Base-by-base conservation (phyloP, 2,888 invertebrate genomes). In the Epiblema foenella region DNA sequence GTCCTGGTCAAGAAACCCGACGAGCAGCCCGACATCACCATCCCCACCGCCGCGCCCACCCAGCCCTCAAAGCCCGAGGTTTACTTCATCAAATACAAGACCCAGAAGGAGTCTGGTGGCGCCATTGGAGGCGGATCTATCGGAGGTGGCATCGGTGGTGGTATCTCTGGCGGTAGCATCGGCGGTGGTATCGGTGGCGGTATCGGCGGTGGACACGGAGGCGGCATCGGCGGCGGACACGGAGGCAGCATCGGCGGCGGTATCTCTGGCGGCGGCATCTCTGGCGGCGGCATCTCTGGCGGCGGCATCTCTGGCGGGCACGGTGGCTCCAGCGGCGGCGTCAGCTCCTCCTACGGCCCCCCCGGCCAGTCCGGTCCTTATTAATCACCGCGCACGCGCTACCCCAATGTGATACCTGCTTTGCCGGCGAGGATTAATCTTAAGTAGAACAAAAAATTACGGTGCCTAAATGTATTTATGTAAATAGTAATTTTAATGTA, bases 61-160 rank as follows among this genome's bases (percentile, higher is more conserved):
- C 96, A 96, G 81, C 96, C 96, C 84, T 95, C 96, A 88, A 97
- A 97, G 89, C 96, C 97, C 78, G 96, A 97, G 89, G 97, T 96
- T 77, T 97, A 97, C 95, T 97, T 97, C 95, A 97, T 97, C 95
- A 95, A 96, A 80, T 97, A 97, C 95, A 96, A 96, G 95, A 96
- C 96, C 81, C 96, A 96, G 94, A 94, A 94, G 85, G 92, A 93
- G 69, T 85, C 89, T 75, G 90, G 89, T 74, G 85, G 86, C 72
- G 77, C 82, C 78, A 78, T 80, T 74, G 77, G 76, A 59, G 84
- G 84, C 37, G 81, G 83, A 33, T 77, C 79, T 75, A 75, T 81
- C 74, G 84, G 85, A 63, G 82, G 83, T 69, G 83, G 65, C 42
- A 59, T 66, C 59, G 78, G 79, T 52, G 82, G 80, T 68, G 68